phyloP scores from a whole-genome alignment of 2,888 invertebrate species.

The Xestia xanthographa region DNA sequence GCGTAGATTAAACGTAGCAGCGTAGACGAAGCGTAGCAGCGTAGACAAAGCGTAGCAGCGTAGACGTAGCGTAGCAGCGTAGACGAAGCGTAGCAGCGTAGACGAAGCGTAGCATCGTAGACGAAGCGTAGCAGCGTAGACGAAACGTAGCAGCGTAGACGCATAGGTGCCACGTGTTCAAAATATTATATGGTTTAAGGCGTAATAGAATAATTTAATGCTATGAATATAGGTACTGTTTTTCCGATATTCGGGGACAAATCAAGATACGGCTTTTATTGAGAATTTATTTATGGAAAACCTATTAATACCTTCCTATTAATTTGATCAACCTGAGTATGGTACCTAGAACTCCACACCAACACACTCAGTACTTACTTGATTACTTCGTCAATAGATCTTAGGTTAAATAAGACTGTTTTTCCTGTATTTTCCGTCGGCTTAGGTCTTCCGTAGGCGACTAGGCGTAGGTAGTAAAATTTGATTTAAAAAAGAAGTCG shows the following conservation, averaged over 20 bases:
- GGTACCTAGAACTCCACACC: background rate
- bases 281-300: background rate
- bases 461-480: background rate
- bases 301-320: background rate
- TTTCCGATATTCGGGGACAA: background rate
- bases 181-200: background rate
- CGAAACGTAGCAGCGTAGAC: no score
- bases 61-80: no score
- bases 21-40: background rate
- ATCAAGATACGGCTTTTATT: background rate
- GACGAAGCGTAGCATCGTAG: background rate
- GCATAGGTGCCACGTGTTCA: no score
- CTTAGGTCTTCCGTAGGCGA: background rate
- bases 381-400: background rate
- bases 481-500: conserved; percentile 29
- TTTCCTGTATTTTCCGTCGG: background rate
- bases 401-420: background rate
- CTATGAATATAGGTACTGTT: background rate
- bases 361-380: background rate
- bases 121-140: no score
- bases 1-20: background rate
- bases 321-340: background rate
- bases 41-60: background rate
- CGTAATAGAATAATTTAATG: background rate
- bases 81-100: background rate